phyloP scores from a whole-genome alignment of 2,797 vertebrate species.

The Epinephelus malabaricus region DNA sequence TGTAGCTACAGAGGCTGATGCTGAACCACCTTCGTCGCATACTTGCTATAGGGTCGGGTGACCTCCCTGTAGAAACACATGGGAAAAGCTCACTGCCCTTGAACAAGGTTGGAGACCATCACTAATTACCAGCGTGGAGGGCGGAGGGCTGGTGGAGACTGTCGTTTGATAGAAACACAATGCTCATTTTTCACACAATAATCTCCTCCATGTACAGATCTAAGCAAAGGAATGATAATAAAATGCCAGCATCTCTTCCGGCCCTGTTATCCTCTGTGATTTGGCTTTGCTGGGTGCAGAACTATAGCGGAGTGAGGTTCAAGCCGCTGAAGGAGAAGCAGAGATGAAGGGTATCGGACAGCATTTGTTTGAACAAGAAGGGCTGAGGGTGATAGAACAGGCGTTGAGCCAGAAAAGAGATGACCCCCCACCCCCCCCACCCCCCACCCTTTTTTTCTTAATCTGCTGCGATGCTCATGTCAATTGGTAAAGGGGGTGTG shows the following conservation, averaged over 20 bases:
- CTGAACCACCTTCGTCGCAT: constrained; percentile 37
- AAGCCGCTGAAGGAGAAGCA: constrained; percentile 44
- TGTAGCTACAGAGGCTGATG: not conserved
- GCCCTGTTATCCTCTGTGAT: constrained; percentile 70
- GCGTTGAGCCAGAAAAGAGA: constrained; percentile 56
- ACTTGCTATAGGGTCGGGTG: constrained; percentile 30
- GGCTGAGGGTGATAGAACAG: constrained; percentile 56
- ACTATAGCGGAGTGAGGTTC: constrained; percentile 44
- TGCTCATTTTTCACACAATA: constrained; percentile 63
- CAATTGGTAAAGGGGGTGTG: constrained; percentile 79
- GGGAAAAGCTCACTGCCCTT: constrained; percentile 66
- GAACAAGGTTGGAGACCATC: constrained; percentile 68
- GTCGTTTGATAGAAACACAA: constrained; percentile 67
- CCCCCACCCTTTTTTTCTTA: constrained; percentile 62
- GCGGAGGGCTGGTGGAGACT: constrained; percentile 20
- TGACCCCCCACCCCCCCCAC: constrained; percentile 50
- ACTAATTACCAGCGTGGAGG: constrained; percentile 64
- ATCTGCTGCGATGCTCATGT: constrained; percentile 76
- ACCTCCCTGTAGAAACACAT: constrained; percentile 53
- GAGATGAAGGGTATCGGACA: constrained; percentile 73
- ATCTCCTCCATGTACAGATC: constrained; percentile 66
- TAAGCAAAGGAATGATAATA: constrained; percentile 60
- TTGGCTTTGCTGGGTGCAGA: constrained; percentile 45
- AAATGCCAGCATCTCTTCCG: constrained; percentile 51
- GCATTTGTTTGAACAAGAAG: constrained; percentile 71